A percentile compares a stretch with the other conserved stretches of the same genome.
Evolutionary conservation across 2,797 vertebrate genomes (phyloP).

Genomic region (Poecilia gillii): DNA sequence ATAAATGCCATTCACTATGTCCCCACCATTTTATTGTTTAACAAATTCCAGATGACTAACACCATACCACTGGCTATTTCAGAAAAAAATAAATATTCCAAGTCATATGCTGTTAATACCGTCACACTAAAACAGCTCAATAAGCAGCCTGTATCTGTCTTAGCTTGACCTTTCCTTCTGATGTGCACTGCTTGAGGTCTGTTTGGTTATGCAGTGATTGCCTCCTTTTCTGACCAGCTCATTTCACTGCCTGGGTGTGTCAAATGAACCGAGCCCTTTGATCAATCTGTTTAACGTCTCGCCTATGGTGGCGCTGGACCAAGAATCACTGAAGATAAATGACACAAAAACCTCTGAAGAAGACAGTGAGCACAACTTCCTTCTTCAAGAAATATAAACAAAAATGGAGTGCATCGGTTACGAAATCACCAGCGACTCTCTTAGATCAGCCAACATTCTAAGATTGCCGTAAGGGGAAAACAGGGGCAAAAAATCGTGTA

Average conservation of each 20-base stretch:
- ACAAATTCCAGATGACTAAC: neutral
- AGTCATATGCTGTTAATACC: constrained; percentile 50
- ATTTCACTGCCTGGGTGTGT: neutral
- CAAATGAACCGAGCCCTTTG: no score
- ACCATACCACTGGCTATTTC: constrained; percentile 9
- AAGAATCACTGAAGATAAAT: no score
- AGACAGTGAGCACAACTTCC: no score
- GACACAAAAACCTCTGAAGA: no score
- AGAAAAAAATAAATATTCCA: constrained; percentile 31
- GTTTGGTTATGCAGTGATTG: constrained; percentile 76
- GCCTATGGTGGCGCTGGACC: no score
- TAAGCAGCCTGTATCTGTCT: constrained; percentile 69
- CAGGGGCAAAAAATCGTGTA: no score
- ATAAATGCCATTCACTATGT: no score
- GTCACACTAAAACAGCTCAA: constrained; percentile 71
- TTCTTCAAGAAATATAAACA: no score
- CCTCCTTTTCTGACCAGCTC: constrained; percentile 24
- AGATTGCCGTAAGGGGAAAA: no score
- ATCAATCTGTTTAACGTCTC: neutral
- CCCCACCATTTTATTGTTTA: constrained; percentile 7
- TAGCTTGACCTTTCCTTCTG: constrained; percentile 57
- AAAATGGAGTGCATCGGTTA: no score
- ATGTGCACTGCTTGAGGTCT: constrained; percentile 65
- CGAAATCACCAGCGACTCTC: no score
- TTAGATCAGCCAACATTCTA: no score